A percentile compares a stretch with the other conserved stretches of the same genome.
Evolutionary conservation across 2,113 vertebrate species (phyloP).

Genomic region (Hippoglossus stenolepis): DNA sequence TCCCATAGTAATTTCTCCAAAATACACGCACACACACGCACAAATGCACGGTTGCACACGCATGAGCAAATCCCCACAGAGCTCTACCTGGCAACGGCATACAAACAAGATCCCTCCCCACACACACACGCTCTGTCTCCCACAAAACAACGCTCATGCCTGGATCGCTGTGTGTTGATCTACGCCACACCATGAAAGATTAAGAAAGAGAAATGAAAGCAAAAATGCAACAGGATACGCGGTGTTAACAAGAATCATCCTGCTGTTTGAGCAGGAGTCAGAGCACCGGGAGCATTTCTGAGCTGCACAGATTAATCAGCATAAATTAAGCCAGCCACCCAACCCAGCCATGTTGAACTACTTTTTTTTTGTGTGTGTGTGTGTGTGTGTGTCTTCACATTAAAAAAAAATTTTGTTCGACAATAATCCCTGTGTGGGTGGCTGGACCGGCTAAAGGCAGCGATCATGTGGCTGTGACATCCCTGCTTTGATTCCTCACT

Average conservation of each 20-base stretch:
- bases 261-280: conserved; percentile 7
- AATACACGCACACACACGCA: conserved; percentile 60
- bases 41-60: conserved; percentile 32
- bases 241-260: conserved; percentile 9
- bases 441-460: conserved; percentile 55
- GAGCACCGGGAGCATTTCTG: conserved; percentile 16
- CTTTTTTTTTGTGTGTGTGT: conserved; percentile 15
- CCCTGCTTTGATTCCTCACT: conserved; percentile 52
- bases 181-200: conserved; percentile 8
- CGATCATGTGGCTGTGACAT: conserved; percentile 59
- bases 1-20: conserved; percentile 62
- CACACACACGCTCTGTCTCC: conserved; percentile 14
- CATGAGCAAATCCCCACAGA: conserved; percentile 55
- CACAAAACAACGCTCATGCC: conserved; percentile 36
- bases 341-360: conserved; percentile 33
- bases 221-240: conserved; percentile 9
- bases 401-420: neutral
- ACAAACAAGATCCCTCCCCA: conserved; percentile 37
- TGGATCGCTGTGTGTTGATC: conserved; percentile 2
- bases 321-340: conserved; percentile 56
- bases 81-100: conserved; percentile 67
- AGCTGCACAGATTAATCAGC: conserved; percentile 59
- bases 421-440: conserved; percentile 68
- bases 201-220: neutral
- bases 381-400: conserved; percentile 18